These are phyloP conservation scores for Temnothorax ravouxi DNA, from an alignment of 2,888 invertebrate genomes.

Conservation along the genomic window DNA sequence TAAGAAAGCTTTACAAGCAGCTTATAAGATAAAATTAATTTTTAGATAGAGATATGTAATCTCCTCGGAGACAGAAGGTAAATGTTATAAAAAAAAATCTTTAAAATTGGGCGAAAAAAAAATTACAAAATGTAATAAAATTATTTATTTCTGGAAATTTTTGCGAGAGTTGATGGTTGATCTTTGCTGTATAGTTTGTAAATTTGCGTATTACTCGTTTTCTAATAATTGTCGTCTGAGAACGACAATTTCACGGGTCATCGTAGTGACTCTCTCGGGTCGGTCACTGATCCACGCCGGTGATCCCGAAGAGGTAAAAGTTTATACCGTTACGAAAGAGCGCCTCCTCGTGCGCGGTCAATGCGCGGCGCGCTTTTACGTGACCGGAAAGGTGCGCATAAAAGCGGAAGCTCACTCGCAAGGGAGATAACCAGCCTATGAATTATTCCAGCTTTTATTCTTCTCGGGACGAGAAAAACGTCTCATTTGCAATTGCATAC, in stretches of 20 bases:
- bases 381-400: constrained; percentile 46
- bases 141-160: background rate
- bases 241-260: constrained; percentile 71
- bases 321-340: constrained; percentile 75
- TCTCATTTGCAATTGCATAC: background rate
- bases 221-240: constrained; percentile 12
- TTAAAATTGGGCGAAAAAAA: background rate
- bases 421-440: background rate
- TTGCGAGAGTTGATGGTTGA: background rate
- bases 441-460: constrained; percentile 17
- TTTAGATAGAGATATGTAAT: background rate
- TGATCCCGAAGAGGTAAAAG: constrained; percentile 73
- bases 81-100: background rate
- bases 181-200: background rate
- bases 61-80: background rate
- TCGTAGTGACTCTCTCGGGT: constrained; percentile 71
- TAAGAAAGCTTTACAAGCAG: background rate
- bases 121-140: background rate
- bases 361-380: constrained; percentile 67
- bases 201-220: background rate
- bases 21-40: background rate
- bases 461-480: background rate
- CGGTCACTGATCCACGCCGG: constrained; percentile 79
- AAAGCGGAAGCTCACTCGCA: constrained; percentile 65
- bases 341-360: constrained; percentile 66